Evolutionary conservation across 2,888 invertebrate genomes (phyloP).

Genomic region (Kryphioiulus occultus): DNA sequence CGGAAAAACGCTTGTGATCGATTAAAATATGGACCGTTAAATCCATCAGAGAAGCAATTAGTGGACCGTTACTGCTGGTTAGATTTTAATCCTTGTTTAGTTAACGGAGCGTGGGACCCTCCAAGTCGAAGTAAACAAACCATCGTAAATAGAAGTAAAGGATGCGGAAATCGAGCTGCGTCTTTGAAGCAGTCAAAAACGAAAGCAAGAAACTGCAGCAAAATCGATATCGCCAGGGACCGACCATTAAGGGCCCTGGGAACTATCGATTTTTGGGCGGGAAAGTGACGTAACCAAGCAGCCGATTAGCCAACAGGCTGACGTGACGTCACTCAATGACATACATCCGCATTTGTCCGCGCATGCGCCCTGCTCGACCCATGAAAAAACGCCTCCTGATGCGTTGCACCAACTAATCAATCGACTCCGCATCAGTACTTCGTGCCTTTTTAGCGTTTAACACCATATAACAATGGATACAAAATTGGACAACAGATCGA

Average conservation of each 20-base stretch:
- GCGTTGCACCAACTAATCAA: neutral
- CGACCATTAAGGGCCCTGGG: neutral
- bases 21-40: too few species aligned
- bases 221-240: neutral
- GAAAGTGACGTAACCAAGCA: constrained; percentile 22
- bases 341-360: neutral
- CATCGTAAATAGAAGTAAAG: neutral
- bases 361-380: neutral
- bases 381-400: neutral
- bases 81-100: neutral
- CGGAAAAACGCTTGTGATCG: too few species aligned
- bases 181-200: constrained; percentile 2
- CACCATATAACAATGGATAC: neutral
- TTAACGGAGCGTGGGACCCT: neutral
- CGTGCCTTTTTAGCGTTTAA: neutral
- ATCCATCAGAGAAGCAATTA: too few species aligned
- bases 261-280: neutral
- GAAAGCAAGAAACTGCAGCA: neutral
- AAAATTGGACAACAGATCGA: neutral
- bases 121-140: neutral
- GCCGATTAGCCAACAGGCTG: neutral
- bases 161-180: neutral
- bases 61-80: too few species aligned
- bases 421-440: neutral
- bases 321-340: neutral